phyloP scores from a whole-genome alignment of 2,888 invertebrate species.

The Leucoma salicis region DNA sequence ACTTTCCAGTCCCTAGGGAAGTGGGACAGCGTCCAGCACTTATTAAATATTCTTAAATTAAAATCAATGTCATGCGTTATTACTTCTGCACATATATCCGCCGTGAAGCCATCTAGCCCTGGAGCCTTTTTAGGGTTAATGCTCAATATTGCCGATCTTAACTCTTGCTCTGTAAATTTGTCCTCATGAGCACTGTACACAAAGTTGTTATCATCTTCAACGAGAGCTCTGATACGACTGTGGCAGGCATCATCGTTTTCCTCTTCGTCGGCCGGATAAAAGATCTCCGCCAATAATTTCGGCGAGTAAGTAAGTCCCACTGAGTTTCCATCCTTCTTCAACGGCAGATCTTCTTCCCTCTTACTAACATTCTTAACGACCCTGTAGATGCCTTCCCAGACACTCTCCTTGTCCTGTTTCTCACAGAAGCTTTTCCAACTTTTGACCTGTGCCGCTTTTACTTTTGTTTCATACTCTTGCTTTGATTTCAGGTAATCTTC shows the following conservation, averaged over 20 bases:
- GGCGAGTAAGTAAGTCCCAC: conserved; percentile 4
- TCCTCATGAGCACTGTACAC: not conserved
- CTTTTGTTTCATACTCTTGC: not conserved
- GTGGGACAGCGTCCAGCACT: not conserved
- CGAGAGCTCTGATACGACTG: not conserved
- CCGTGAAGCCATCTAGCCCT: not conserved
- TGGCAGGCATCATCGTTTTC: not conserved
- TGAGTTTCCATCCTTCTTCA: not conserved
- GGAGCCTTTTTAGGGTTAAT: conserved; percentile 1
- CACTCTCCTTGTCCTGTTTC: conserved; percentile 16
- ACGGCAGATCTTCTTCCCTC: not conserved
- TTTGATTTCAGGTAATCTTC: not conserved
- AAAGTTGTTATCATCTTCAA: not conserved
- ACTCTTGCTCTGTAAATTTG: not conserved
- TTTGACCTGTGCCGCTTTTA: not conserved
- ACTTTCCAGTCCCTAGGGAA: not conserved
- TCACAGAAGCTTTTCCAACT: conserved; percentile 24
- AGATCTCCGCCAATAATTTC: conserved; percentile 3
- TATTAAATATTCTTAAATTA: not conserved
- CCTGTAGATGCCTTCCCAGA: conserved; percentile 7
- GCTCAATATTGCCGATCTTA: not conserved
- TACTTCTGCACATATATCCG: not conserved
- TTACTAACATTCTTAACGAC: not conserved
- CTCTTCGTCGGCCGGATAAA: not conserved
- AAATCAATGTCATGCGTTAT: not conserved